phyloP scores from a whole-genome alignment of 1,140 invertebrate species.

The Pachypsylla venusta region DNA sequence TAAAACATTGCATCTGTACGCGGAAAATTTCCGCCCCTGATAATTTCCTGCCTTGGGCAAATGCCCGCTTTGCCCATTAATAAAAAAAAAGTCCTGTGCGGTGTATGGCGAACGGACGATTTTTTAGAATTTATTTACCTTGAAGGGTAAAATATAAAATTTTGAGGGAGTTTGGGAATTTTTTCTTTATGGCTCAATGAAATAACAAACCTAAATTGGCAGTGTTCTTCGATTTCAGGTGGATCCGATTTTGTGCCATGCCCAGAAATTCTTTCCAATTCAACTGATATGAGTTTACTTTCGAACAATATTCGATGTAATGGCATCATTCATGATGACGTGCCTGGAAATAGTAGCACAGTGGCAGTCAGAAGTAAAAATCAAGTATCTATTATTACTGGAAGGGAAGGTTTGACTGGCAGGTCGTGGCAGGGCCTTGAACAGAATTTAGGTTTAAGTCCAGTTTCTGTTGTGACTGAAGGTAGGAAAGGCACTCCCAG shows the following conservation, averaged over 20 bases:
- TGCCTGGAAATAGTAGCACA: slow-evolving; percentile 15
- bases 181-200: no score
- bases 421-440: slow-evolving; percentile 53
- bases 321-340: background rate
- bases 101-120: no score
- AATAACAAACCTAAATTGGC: no score
- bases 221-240: background rate
- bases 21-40: no score
- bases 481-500: slow-evolving; percentile 46
- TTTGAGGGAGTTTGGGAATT: no score
- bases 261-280: background rate
- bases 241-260: background rate
- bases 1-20: no score
- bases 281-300: background rate
- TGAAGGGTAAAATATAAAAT: no score
- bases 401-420: slow-evolving; percentile 29
- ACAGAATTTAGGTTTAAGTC: slow-evolving; percentile 47
- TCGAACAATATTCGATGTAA: background rate
- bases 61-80: no score
- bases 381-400: slow-evolving; percentile 30
- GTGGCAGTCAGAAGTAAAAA: slow-evolving; percentile 22
- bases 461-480: slow-evolving; percentile 39
- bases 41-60: no score
- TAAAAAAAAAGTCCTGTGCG: no score
- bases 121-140: no score